These are phyloP conservation scores for Pangasius djambal DNA, from an alignment of 2,797 vertebrate genomes.

Conservation along the genomic window DNA sequence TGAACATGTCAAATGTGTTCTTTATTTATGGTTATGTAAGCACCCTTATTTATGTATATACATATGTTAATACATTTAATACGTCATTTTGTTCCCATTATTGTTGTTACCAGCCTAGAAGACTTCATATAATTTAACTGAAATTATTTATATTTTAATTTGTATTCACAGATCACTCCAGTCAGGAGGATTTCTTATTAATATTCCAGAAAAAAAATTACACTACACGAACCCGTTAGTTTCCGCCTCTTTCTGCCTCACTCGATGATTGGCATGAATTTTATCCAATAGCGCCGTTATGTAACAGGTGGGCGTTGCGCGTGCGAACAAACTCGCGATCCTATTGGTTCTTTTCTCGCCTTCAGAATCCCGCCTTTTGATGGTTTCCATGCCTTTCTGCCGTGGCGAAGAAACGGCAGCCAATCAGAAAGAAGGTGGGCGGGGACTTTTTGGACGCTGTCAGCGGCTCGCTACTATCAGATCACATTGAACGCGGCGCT, in stretches of 20 bases:
- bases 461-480: constrained; percentile 64
- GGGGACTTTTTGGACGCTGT: constrained; percentile 56
- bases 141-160: not conserved
- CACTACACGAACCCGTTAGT: constrained; percentile 24
- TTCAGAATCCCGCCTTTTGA: constrained; percentile 57
- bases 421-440: constrained; percentile 67
- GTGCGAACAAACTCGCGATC: not conserved
- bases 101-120: not conserved
- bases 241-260: not conserved
- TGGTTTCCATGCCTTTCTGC: constrained; percentile 74
- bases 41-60: not conserved
- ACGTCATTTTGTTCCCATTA: too few species aligned
- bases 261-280: constrained; percentile 15
- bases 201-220: constrained; percentile 10
- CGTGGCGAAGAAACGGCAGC: constrained; percentile 59
- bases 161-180: not conserved
- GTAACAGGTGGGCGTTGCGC: constrained; percentile 51
- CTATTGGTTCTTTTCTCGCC: constrained; percentile 56
- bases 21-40: not conserved
- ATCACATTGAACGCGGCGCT: constrained; percentile 55
- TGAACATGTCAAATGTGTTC: not conserved
- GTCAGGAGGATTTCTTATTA: not conserved
- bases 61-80: not conserved
- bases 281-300: constrained; percentile 35
- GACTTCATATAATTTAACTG: not conserved